Evolutionary conservation across 2,113 vertebrate genomes (phyloP), one percentile per base, ranked within the genome.

Genomic region (Alces alces): DNA sequence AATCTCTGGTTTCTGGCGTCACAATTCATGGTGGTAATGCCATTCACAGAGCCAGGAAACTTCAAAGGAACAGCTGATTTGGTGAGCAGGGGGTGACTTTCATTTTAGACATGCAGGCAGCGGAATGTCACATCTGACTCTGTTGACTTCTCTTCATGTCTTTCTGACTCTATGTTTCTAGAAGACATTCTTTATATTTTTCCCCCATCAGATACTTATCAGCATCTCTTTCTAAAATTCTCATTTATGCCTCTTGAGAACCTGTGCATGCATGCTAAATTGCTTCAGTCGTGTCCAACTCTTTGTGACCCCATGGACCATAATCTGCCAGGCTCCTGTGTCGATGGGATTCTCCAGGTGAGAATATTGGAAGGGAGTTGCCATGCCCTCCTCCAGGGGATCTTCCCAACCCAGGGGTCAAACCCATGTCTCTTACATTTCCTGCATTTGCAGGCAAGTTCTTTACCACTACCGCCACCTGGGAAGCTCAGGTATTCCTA

Each of bases 171-270:
- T 36, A 73, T 25, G 8, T 23, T 39, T 14, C 89, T 61, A 50
- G 23, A 79, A 17, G 12, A 28, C n/a, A 28, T 82, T 89, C 39
- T 47, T 95, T 52, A 28, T 64, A 4, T 13, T 25, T 58, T 25
- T 50, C 7, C 1, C 19, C 57, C 23, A 13, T 50, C 64, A 61
- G 36, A 70, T 55, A 50, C 12, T 73, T 80, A 64, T 66, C 83
- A 85, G 39, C 13, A 73, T 60, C 47, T 89, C 85, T 89, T 92
- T 61, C 58, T 64, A 52, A 82, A 96, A 76, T 92, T 86, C 23
- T n/a, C 61, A 27, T 17, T 52, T 39, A 50, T 39, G 21, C 45
- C 33, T 57, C 73, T 39, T 78, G 30, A 85, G 55, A 61, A 28
- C 7, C 23, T 70, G n/a, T 23, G 0, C 0, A 0, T 23, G 36